A percentile compares a stretch with the other conserved stretches of the same genome.
phyloP scores from a whole-genome alignment of 1,140 invertebrate species.

The Micrasema longulum region DNA sequence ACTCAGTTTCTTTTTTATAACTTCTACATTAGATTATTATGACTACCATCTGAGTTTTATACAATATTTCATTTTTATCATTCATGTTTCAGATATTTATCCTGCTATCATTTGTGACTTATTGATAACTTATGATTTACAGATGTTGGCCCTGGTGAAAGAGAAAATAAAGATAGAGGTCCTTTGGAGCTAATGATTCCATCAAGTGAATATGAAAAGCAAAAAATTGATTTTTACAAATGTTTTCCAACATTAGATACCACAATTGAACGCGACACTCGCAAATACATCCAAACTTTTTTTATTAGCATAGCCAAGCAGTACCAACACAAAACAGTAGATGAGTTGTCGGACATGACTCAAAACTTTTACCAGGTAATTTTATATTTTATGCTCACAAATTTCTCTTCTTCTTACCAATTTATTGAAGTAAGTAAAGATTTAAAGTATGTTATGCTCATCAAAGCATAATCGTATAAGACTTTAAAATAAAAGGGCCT shows the following conservation, averaged over 20 bases:
- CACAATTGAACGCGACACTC: conserved; percentile 74
- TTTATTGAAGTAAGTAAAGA: too few species aligned
- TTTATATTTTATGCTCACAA: not conserved
- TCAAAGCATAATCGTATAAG: too few species aligned
- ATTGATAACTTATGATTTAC: too few species aligned
- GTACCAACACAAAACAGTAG: conserved; percentile 76
- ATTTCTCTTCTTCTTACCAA: too few species aligned
- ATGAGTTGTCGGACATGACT: conserved; percentile 89
- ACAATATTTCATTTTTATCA: too few species aligned
- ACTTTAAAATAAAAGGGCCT: too few species aligned
- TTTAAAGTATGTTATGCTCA: too few species aligned
- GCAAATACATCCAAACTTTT: conserved; percentile 75
- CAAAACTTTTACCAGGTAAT: conserved; percentile 90
- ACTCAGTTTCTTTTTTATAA: too few species aligned
- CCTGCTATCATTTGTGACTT: too few species aligned
- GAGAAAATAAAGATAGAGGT: conserved; percentile 34
- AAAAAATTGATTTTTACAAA: conserved; percentile 61
- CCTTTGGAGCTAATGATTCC: conserved; percentile 30
- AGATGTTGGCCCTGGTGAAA: conserved; percentile 46
- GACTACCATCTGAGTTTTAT: too few species aligned
- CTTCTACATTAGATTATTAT: too few species aligned
- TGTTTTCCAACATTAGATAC: conserved; percentile 61
- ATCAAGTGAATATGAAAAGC: conserved; percentile 58
- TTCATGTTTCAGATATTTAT: too few species aligned
- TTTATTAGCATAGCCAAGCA: conserved; percentile 76